Percentiles rank a stretch among this genome's conserved stretches.
Conservation (phyloP, 2,888 invertebrate genomes). For the Dioctria linearis region DNA sequence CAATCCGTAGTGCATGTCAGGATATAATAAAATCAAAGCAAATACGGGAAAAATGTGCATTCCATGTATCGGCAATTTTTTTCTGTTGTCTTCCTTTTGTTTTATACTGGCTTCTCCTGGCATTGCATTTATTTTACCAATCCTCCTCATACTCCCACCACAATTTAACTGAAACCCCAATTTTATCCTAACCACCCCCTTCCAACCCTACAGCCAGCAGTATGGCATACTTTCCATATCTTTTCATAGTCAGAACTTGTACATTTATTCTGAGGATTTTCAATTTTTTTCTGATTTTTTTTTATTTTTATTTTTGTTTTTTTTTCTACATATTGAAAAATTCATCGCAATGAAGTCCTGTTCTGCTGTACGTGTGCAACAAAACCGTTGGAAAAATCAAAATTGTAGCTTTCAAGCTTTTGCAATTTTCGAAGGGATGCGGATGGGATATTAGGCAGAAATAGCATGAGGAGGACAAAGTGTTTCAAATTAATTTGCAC, state of each 20-base stretch:
- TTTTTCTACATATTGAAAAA: slow-evolving; percentile 51
- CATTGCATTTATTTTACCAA: slow-evolving; percentile 40
- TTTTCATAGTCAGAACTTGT: slow-evolving; percentile 40
- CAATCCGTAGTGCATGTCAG: slow-evolving; percentile 58
- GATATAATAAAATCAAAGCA: slow-evolving; percentile 59
- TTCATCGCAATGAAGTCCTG: slow-evolving; percentile 47
- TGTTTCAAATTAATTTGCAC: slow-evolving; percentile 53
- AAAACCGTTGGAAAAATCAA: slow-evolving; percentile 39
- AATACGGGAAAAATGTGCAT: slow-evolving; percentile 59
- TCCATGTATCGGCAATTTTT: slow-evolving; percentile 56
- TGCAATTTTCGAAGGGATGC: not conserved
- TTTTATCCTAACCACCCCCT: not conserved
- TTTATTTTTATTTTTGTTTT: not conserved
- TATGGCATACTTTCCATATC: slow-evolving; percentile 47
- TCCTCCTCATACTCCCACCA: too few relatives aligned
- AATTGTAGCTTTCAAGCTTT: slow-evolving; percentile 42
- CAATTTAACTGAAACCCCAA: not conserved
- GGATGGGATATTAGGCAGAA: slow-evolving; percentile 8
- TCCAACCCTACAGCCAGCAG: not conserved
- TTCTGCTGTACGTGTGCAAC: not conserved
- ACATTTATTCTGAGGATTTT: slow-evolving; percentile 36
- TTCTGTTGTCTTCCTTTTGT: slow-evolving; percentile 35
- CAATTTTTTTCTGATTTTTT: slow-evolving; percentile 35
- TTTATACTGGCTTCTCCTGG: slow-evolving; percentile 3
- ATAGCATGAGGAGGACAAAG: slow-evolving; percentile 45